A percentile compares a stretch with the other conserved stretches of the same genome.
Evolutionary conservation across 2,113 vertebrate species (phyloP).

Genomic region (Sporophila hypoxantha): DNA sequence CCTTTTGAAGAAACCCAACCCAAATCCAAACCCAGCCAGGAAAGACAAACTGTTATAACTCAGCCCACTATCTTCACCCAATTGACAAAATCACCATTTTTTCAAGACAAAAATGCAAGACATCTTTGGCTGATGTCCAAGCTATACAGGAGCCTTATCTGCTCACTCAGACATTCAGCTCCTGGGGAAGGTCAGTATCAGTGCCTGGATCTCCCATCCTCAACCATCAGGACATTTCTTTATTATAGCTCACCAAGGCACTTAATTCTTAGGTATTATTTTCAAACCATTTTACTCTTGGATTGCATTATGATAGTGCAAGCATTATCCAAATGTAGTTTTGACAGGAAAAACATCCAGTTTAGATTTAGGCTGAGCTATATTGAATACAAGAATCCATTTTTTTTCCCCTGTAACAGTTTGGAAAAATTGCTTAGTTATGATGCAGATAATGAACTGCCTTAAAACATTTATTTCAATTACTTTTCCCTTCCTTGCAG

Average conservation of each 20-base stretch:
- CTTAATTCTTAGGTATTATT: not conserved
- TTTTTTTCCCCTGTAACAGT: not conserved
- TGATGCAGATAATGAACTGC: not conserved
- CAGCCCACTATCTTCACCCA: not conserved
- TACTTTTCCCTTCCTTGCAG: conserved; percentile 64
- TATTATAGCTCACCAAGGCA: not conserved
- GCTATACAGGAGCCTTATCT: not conserved
- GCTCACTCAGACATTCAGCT: not conserved
- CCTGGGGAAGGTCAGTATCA: not conserved
- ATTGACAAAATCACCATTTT: not conserved
- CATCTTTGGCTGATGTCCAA: not conserved
- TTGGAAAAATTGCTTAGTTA: not conserved
- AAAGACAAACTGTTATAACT: not conserved
- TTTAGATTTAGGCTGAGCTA: not conserved
- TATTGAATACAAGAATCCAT: not conserved
- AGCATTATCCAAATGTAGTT: not conserved
- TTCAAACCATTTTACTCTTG: not conserved
- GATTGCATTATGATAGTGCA: not conserved
- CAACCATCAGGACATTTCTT: not conserved
- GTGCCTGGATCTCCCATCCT: not conserved
- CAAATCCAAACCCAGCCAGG: not conserved
- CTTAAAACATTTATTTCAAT: conserved; percentile 2
- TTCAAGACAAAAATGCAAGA: not conserved
- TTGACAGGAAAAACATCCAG: not conserved
- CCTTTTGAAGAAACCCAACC: not conserved